Percentiles rank a stretch among this genome's conserved stretches.
Evolutionary conservation across 1,140 invertebrate species (phyloP).

Genomic region (Elysia chlorotica): DNA sequence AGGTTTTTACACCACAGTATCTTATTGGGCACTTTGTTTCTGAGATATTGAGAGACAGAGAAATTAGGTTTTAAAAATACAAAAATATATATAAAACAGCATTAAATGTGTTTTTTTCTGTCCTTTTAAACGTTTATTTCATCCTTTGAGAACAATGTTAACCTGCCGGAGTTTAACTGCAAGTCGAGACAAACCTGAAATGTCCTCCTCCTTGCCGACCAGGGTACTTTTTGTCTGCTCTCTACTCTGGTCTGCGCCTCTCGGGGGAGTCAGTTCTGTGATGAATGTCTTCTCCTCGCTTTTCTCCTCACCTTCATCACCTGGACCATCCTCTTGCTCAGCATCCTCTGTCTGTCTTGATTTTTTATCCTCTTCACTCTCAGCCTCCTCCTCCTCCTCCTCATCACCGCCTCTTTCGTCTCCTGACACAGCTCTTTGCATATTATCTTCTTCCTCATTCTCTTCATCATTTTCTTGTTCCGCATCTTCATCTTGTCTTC

Average conservation of each 20-base stretch:
- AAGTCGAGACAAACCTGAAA: too few species aligned
- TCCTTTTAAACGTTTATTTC: background rate
- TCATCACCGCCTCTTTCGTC: background rate
- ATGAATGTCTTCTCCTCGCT: background rate
- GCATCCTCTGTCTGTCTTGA: background rate
- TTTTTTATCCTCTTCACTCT: background rate
- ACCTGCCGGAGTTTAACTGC: too few species aligned
- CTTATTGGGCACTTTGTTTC: too few species aligned
- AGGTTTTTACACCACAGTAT: too few species aligned
- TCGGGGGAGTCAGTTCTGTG: background rate
- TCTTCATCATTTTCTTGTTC: conserved; percentile 20
- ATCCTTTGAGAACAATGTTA: too few species aligned
- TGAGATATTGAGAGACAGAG: too few species aligned
- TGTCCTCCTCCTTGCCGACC: too few species aligned
- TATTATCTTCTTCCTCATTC: conserved; percentile 16
- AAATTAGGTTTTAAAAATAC: too few species aligned
- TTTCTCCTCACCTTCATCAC: conserved; percentile 14
- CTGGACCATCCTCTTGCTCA: conserved; percentile 13
- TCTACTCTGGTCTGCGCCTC: background rate
- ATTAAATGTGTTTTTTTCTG: background rate
- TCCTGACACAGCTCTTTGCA: background rate
- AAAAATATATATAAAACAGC: too few species aligned
- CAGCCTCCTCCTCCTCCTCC: background rate
- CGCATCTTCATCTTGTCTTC: background rate
- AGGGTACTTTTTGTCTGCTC: conserved; percentile 11